Percentiles rank a stretch among this genome's conserved stretches.
Conservation (phyloP, 2,113 vertebrate species). For the Crocuta crocuta region DNA sequence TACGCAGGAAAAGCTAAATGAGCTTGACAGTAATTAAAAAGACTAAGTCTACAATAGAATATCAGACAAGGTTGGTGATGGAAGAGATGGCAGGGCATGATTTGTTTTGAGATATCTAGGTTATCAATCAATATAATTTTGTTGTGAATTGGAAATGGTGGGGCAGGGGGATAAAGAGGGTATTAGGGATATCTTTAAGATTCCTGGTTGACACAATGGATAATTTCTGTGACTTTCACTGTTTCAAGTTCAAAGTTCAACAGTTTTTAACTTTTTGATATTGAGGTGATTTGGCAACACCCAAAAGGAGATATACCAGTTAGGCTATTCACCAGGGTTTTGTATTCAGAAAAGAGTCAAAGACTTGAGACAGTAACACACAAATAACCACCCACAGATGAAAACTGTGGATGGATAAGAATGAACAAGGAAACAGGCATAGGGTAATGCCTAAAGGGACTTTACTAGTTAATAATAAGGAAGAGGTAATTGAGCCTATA, state of each 20-base stretch:
- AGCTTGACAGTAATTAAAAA: background rate
- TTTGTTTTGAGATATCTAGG: background rate
- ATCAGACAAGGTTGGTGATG: background rate
- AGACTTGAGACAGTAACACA: background rate
- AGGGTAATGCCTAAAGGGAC: background rate
- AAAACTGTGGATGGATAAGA: background rate
- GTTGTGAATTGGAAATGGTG: background rate
- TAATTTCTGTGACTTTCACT: background rate
- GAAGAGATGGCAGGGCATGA: background rate
- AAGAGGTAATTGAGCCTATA: background rate
- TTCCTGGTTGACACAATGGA: background rate
- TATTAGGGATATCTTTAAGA: background rate
- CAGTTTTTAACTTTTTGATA: background rate
- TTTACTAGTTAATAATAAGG: background rate
- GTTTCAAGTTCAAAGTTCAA: background rate
- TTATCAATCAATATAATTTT: background rate
- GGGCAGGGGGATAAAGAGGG: too few species aligned
- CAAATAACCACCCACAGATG: background rate
- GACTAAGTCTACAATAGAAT: background rate
- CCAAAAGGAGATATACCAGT: background rate
- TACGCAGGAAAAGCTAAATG: background rate
- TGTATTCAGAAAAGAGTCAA: background rate
- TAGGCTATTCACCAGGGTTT: background rate
- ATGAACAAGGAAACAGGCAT: background rate
- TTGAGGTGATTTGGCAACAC: background rate